These are phyloP conservation scores for Eulemur macaco DNA, from an alignment of 2,113 vertebrate species.

Conservation along the genomic window DNA sequence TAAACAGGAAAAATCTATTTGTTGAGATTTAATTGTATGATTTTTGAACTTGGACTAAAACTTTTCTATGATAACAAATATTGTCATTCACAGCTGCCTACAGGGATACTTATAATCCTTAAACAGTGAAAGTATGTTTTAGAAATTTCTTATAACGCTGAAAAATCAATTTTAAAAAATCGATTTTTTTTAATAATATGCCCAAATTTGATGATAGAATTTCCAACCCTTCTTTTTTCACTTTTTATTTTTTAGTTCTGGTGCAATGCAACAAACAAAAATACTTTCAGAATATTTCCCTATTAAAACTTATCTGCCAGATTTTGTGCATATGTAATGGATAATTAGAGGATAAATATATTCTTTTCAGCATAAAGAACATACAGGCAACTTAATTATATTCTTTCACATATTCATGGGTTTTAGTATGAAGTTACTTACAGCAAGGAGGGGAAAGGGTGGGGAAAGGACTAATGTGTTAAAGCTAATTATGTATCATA, in stretches of 20 bases:
- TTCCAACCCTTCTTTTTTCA: conserved; percentile 65
- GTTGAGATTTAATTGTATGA: conserved; percentile 50
- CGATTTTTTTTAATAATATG: conserved; percentile 45
- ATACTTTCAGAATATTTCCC: background rate
- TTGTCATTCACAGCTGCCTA: background rate
- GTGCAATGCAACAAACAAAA: background rate
- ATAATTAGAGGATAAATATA: conserved; percentile 55
- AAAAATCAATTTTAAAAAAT: conserved; percentile 63
- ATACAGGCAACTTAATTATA: conserved; percentile 42
- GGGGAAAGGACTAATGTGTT: conserved; percentile 45
- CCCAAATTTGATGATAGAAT: conserved; percentile 3
- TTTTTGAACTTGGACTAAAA: conserved; percentile 63
- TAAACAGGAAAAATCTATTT: conserved; percentile 54
- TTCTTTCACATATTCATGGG: background rate
- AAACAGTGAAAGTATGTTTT: conserved; percentile 57
- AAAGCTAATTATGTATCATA: conserved; percentile 78
- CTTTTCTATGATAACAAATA: conserved; percentile 42
- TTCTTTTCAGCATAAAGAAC: conserved; percentile 45
- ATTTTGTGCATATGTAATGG: conserved; percentile 48
- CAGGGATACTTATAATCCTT: conserved; percentile 15
- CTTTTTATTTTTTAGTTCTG: background rate
- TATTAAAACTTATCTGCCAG: background rate
- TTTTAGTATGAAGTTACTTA: conserved; percentile 53
- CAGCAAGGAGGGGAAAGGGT: background rate
- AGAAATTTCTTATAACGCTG: conserved; percentile 74